phyloP scores from a whole-genome alignment of 2,797 vertebrate species.

The Pipistrellus pipistrellus region DNA sequence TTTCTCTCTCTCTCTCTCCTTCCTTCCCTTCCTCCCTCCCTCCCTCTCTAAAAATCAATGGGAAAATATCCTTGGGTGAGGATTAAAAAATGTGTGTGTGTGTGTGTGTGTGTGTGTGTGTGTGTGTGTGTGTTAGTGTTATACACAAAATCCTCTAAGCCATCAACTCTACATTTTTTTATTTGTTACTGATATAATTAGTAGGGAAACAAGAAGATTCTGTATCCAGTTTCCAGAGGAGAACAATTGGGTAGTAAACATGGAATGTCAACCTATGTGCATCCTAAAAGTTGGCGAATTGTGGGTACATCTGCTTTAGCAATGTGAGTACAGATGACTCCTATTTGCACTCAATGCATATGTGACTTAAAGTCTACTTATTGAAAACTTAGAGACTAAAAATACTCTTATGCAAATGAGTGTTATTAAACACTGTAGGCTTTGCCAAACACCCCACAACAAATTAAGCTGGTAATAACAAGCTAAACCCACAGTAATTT shows the following conservation, averaged over 20 bases:
- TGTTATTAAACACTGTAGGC: conserved; percentile 65
- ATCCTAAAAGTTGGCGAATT: neutral
- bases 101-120: too few relatives aligned
- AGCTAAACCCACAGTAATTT: conserved; percentile 51
- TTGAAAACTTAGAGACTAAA: conserved; percentile 70
- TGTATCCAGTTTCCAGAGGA: neutral
- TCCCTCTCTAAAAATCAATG: too few relatives aligned
- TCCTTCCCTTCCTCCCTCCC: too few relatives aligned
- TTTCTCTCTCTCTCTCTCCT: too few relatives aligned
- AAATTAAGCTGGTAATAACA: conserved; percentile 53
- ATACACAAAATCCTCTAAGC: neutral
- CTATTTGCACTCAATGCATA: conserved; percentile 31
- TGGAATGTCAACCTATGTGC: neutral
- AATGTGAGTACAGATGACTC: neutral
- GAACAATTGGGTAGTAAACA: conserved; percentile 5
- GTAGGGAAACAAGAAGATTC: neutral
- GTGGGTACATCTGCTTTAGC: conserved; percentile 10
- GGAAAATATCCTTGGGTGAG: too few relatives aligned
- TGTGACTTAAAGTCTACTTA: conserved; percentile 67
- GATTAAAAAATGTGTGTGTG: too few relatives aligned
- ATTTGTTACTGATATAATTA: neutral
- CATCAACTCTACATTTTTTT: neutral
- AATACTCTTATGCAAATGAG: conserved; percentile 55
- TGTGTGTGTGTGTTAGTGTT: too few relatives aligned
- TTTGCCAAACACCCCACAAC: conserved; percentile 64